A percentile compares a stretch with the other conserved stretches of the same genome.
These are phyloP conservation scores for Micronycteris hirsuta DNA, from an alignment of 2,113 vertebrate genomes.

Conservation along the genomic window DNA sequence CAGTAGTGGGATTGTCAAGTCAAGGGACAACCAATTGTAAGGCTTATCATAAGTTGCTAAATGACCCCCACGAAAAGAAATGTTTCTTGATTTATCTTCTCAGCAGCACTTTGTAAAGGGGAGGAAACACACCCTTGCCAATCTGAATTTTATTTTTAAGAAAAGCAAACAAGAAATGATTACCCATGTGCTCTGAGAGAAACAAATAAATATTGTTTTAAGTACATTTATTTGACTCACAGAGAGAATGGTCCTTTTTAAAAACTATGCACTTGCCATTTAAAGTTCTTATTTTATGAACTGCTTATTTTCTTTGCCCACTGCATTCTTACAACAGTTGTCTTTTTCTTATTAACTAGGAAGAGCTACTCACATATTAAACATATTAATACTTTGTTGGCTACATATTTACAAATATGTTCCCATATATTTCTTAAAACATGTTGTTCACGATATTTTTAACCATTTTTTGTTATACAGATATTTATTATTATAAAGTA, in stretches of 20 bases:
- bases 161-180: background rate
- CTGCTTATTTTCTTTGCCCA: background rate
- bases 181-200: conserved; percentile 31
- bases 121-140: conserved; percentile 34
- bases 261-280: background rate
- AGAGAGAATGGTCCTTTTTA: background rate
- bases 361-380: background rate
- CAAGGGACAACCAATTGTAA: conserved; percentile 1
- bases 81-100: conserved; percentile 30
- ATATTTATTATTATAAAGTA: background rate
- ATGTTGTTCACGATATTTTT: conserved; percentile 2
- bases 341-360: background rate
- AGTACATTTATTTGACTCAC: conserved; percentile 13
- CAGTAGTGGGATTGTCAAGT: background rate
- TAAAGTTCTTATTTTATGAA: conserved; percentile 4
- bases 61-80: background rate
- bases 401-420: background rate
- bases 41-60: conserved; percentile 29
- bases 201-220: conserved; percentile 27
- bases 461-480: background rate
- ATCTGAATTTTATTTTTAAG: background rate
- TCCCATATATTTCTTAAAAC: background rate
- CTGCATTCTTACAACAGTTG: background rate
- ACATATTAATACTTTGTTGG: background rate
- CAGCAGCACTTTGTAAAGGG: conserved; percentile 28